Conservation (phyloP, 1,140 invertebrate genomes). For the Drosophila orena region DNA sequence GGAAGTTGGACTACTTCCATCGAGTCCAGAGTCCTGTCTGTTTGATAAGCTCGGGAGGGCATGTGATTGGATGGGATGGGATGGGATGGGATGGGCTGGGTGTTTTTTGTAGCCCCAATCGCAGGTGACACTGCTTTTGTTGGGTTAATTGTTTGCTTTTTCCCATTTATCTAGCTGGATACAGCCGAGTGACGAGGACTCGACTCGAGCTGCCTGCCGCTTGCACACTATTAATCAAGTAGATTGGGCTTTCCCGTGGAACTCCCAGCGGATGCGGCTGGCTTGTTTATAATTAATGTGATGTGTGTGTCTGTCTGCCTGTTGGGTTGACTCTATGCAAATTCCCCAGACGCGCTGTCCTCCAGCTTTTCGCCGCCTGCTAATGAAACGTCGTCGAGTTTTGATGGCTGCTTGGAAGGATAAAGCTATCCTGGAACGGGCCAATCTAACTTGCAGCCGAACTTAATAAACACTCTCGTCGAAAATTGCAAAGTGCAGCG, state of each 20-base stretch:
- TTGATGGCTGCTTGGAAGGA: slow-evolving; percentile 50
- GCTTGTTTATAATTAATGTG: slow-evolving; percentile 80
- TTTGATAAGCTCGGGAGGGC: slow-evolving; percentile 39
- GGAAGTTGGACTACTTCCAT: slow-evolving; percentile 68
- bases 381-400: slow-evolving; percentile 80
- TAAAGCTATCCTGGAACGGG: slow-evolving; percentile 19
- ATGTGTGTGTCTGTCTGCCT: slow-evolving; percentile 28
- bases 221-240: slow-evolving; percentile 79
- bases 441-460: slow-evolving; percentile 73
- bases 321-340: slow-evolving; percentile 40
- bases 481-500: slow-evolving; percentile 54
- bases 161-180: slow-evolving; percentile 61
- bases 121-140: slow-evolving; percentile 66
- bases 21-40: slow-evolving; percentile 29
- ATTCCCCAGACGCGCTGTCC: slow-evolving; percentile 58
- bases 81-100: background rate
- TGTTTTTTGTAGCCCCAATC: slow-evolving; percentile 3
- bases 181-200: slow-evolving; percentile 54
- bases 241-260: slow-evolving; percentile 49
- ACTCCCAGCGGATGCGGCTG: slow-evolving; percentile 24
- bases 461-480: slow-evolving; percentile 65
- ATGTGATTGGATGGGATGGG: no score
- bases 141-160: slow-evolving; percentile 76
- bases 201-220: slow-evolving; percentile 56
- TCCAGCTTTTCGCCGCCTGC: slow-evolving; percentile 31